Conservation (phyloP, 1,140 invertebrate genomes). For the Hermetia illucens region DNA sequence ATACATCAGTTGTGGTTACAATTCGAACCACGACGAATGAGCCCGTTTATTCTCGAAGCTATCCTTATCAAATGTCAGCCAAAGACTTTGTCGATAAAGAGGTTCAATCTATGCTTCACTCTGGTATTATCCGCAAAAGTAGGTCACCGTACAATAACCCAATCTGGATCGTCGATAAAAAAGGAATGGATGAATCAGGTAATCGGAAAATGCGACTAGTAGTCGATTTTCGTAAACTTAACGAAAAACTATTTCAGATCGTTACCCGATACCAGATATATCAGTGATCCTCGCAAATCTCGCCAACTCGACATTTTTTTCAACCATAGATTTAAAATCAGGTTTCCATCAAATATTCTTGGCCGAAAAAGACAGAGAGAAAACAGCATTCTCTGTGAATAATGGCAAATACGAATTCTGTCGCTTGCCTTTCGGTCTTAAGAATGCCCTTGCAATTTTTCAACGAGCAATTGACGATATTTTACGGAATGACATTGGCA, state of each 20-base stretch:
- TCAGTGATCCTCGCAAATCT: constrained; percentile 2
- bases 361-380: constrained; percentile 1
- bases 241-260: constrained; percentile 1
- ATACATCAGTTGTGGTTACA: constrained; percentile 4
- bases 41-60: constrained; percentile 1
- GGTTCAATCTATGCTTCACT: neutral
- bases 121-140: neutral
- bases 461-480: constrained; percentile 29
- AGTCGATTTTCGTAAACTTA: constrained; percentile 4
- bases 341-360: constrained; percentile 27
- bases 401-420: constrained; percentile 4
- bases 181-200: constrained; percentile 1
- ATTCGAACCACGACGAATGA: constrained; percentile 1
- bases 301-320: constrained; percentile 2
- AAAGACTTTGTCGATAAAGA: constrained; percentile 4
- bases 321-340: constrained; percentile 8
- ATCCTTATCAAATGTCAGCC: constrained; percentile 2
- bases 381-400: constrained; percentile 4
- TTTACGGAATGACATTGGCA: constrained; percentile 13
- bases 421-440: constrained; percentile 26
- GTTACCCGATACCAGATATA: constrained; percentile 1
- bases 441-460: constrained; percentile 29
- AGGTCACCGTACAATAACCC: constrained; percentile 4
- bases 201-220: constrained; percentile 1
- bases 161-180: constrained; percentile 2